Conservation (phyloP, 2,888 invertebrate species). For the Seira ritae region DNA sequence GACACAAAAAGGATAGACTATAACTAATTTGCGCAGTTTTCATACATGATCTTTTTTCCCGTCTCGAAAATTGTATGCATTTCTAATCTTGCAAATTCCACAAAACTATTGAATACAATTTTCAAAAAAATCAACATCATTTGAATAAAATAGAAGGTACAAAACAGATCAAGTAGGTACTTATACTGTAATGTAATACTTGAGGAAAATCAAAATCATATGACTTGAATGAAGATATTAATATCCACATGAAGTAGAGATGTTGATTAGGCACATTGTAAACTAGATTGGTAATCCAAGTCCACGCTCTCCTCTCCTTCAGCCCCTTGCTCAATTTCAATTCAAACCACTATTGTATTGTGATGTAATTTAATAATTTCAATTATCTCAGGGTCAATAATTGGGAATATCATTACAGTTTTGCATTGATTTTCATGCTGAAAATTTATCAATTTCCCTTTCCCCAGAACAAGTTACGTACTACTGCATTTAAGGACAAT, state of each 20-base stretch:
- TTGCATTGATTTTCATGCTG: not conserved
- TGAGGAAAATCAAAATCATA: too few relatives aligned
- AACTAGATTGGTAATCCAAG: too few relatives aligned
- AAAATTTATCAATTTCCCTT: not conserved
- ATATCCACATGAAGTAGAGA: too few relatives aligned
- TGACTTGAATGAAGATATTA: too few relatives aligned
- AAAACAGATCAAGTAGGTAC: too few relatives aligned
- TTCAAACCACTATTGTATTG: not conserved
- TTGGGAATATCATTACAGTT: not conserved
- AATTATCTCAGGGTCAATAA: not conserved
- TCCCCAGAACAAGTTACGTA: not conserved
- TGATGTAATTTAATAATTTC: not conserved
- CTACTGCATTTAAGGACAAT: constrained; percentile 11
- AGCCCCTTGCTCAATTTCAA: not conserved
- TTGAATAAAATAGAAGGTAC: too few relatives aligned
- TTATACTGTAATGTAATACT: too few relatives aligned
- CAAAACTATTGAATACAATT: too few relatives aligned
- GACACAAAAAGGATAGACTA: not conserved
- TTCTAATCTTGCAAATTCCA: not conserved
- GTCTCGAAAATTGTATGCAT: not conserved
- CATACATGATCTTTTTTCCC: not conserved
- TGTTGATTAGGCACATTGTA: too few relatives aligned
- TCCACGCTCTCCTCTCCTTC: too few relatives aligned
- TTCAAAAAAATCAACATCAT: not conserved
- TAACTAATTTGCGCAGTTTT: not conserved